Evolutionary conservation across 2,797 vertebrate genomes (phyloP), one percentile per base, ranked within the genome.

Genomic region (Chaetodon trifasciatus): DNA sequence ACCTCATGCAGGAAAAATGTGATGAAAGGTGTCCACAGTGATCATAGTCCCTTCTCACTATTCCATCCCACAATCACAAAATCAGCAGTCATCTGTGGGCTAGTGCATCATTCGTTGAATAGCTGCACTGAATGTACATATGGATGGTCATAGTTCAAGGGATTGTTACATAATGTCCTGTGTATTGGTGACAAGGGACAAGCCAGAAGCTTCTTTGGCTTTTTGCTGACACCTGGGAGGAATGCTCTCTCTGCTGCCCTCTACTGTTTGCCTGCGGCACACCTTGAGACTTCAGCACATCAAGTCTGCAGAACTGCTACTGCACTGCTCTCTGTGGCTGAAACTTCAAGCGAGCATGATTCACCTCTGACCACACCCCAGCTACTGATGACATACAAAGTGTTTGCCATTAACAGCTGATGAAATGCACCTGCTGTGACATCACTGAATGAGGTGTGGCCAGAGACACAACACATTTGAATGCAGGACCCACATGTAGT

Each of bases 321-420:
- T 76, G 79, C 81, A 83, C 73, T 69, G 74, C 80, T 81, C 75
- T 71, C 11, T 81, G 52, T 62, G 47, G 47, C 53, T 76, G 46
- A 68, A 78, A 83, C 67, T 64, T 72, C 64, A 32, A 32, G 28
- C 39, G 56, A 67, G 74, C 58, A 70, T 74, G 66, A 84, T 75
- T 83, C 79, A 87, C 46, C 53, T 68, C 70, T 83, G 78, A 88
- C 86, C 90, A 87, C 81, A 88, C 81, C 89, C 85, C 37, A 50
- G 70, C 12, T 68, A 50, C 42, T 73, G 68, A 81, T 57, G 70
- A 85, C 76, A 79, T 68, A 69, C n/a, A 52, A 40, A 39, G 24
- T 8, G n/a, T 64, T 62, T 61, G 55, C 70, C 52, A 82, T 56
- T 47, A 58, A 82, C 65, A 39, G 69, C 37, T 62, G 65, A 81